Evolutionary conservation across 2,888 invertebrate species (phyloP).

Genomic region (Phengaris arion): DNA sequence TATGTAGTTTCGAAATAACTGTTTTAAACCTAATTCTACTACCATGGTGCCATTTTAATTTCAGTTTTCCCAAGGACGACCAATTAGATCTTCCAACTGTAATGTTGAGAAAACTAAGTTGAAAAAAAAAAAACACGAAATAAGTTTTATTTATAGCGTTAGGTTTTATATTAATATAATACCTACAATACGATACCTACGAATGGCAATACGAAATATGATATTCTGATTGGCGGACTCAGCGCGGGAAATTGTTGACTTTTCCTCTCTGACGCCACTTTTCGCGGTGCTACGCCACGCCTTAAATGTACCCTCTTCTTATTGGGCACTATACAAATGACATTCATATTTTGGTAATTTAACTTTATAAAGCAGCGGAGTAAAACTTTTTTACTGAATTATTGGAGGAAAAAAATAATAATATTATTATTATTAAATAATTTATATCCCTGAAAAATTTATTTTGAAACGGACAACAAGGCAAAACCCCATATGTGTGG

Average conservation of each 20-base stretch:
- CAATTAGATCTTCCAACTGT: no score
- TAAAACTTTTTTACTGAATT: no score
- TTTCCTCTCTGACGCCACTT: conserved; percentile 70
- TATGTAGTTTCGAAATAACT: no score
- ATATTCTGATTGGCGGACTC: conserved; percentile 48
- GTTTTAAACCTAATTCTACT: no score
- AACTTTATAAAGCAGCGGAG: no score
- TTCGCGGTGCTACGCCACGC: conserved; percentile 62
- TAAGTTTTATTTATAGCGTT: no score
- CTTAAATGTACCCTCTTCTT: conserved; percentile 53
- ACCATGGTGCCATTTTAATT: no score
- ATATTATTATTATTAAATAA: no score
- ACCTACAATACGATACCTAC: conserved; percentile 18
- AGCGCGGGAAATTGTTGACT: conserved; percentile 65
- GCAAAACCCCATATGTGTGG: neutral
- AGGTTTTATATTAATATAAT: neutral
- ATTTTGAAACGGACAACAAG: neutral
- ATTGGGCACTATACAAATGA: conserved; percentile 53
- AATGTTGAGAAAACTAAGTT: no score
- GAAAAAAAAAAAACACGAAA: no score
- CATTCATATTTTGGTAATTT: conserved; percentile 39
- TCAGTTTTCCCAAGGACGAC: no score
- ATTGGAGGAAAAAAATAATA: no score
- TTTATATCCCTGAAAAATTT: neutral
- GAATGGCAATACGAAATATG: conserved; percentile 21